Conservation (phyloP, 2,113 vertebrate genomes). For the Burhinus bistriatus region DNA sequence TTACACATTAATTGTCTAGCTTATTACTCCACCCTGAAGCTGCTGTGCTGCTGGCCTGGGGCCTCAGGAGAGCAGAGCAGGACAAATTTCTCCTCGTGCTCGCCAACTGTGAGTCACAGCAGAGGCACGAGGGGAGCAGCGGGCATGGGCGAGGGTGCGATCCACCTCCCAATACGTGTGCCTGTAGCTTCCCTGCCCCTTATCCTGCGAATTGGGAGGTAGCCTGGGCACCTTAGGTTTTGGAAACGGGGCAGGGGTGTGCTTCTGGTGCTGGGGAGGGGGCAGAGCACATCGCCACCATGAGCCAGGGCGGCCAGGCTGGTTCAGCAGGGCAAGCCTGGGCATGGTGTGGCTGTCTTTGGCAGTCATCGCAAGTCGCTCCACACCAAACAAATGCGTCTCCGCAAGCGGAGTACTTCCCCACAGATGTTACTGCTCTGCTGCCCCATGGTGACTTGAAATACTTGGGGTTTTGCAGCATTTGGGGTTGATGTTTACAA, state of each 20-base stretch:
- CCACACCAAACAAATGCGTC: background rate
- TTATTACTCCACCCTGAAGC: background rate
- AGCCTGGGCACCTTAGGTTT: fast-evolving
- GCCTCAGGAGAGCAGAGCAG: background rate
- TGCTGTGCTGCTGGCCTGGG: background rate
- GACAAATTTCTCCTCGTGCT: background rate
- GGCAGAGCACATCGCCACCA: fast-evolving
- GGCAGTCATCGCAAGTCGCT: too few relatives aligned
- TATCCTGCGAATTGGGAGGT: background rate
- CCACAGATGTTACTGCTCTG: background rate
- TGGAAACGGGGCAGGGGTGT: fast-evolving
- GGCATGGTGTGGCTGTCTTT: fast-evolving
- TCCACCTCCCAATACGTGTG: fast-evolving
- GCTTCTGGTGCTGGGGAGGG: too few relatives aligned
- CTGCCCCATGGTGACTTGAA: fast-evolving
- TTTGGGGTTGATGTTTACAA: background rate
- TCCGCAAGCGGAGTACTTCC: background rate
- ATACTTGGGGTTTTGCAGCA: fast-evolving
- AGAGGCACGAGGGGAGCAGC: background rate
- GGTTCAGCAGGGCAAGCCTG: background rate
- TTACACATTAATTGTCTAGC: background rate
- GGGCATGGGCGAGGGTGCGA: fast-evolving
- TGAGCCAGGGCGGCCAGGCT: fast-evolving
- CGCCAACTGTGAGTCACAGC: background rate
- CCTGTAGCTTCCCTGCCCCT: background rate